Base-by-base conservation (phyloP, 2,113 vertebrate genomes). In the human (Homo sapiens) region DNA sequence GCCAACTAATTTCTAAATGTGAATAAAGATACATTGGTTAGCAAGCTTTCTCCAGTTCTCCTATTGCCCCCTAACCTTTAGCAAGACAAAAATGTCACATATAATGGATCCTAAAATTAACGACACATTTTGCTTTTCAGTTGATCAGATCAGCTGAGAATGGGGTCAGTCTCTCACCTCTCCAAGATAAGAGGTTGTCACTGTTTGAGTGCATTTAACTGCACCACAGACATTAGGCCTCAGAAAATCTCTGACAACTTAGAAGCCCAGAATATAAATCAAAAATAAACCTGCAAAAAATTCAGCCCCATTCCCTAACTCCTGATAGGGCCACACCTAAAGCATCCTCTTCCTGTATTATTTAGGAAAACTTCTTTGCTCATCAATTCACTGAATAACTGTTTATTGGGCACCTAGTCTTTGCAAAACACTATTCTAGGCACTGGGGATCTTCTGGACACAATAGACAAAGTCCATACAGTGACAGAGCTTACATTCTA, bases 41-140 rank as follows among this genome's bases (percentile, higher is more conserved):
- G 90, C 89, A 50, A 70, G 82, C 83, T 87, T 83, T 73, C 70
- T 90, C 87, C 55, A 27, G 4, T 85, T 96, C 89, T 76, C 79
- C 81, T 48, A 8, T 70, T 92, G 96, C 89, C 87, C 93, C 70
- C 70, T 96, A 55, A 83, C 93, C 93, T 97, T 89, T 91, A 87
- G 91, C 92, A 93, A 95, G 87, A 88, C 95, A 93, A 86, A 97
- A 96, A 92, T 95, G 95, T 97, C 95, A 93, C 79, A 18, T 83
- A 93, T 76, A 97, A 94, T 93, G 83, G 89, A 97, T 84, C 95
- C 96, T 94, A 95, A 97, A 96, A 98, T 97, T 95, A 98, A 97
- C 14, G 52, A 87, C 83, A 72, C 89, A 72, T 97, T 95, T 98
- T 91, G 92, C 87, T 97, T 97, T 97, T 90, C 84, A 27, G 83